These are phyloP conservation scores for Argyresthia albistria DNA, from an alignment of 2,888 invertebrate genomes.

Conservation along the genomic window DNA sequence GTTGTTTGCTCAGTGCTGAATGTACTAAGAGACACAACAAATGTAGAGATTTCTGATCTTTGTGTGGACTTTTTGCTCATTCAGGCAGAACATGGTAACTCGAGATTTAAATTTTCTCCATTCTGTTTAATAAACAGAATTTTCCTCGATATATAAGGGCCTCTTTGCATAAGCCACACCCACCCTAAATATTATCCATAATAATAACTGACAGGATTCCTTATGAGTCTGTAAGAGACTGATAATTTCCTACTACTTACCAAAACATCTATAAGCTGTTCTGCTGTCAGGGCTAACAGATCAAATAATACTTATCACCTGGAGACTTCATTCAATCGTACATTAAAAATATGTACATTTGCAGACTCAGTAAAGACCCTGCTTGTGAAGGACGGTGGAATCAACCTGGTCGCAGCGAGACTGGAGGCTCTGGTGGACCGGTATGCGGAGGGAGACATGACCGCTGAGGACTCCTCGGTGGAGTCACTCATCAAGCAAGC, in stretches of 20 bases:
- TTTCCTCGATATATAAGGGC: no score
- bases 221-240: no score
- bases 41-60: slow-evolving; percentile 81
- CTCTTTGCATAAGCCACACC: no score
- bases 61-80: slow-evolving; percentile 83
- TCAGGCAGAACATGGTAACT: slow-evolving; percentile 84
- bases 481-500: slow-evolving; percentile 83
- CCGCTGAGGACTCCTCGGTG: slow-evolving; percentile 46
- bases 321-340: no score
- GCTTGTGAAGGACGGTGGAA: slow-evolving; percentile 82
- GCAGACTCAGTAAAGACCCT: slow-evolving; percentile 84
- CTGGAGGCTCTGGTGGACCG: slow-evolving; percentile 69
- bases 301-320: no score
- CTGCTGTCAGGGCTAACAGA: no score
- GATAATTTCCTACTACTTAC: no score
- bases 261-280: no score
- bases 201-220: no score
- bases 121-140: no score
- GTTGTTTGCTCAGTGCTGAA: slow-evolving; percentile 74
- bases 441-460: slow-evolving; percentile 45
- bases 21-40: slow-evolving; percentile 75
- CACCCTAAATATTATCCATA: no score
- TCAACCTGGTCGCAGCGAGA: slow-evolving; percentile 81
- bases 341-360: slow-evolving; percentile 9
- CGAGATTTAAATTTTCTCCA: slow-evolving; percentile 9